phyloP scores from a whole-genome alignment of 2,113 vertebrate species.

The Turnix velox region DNA sequence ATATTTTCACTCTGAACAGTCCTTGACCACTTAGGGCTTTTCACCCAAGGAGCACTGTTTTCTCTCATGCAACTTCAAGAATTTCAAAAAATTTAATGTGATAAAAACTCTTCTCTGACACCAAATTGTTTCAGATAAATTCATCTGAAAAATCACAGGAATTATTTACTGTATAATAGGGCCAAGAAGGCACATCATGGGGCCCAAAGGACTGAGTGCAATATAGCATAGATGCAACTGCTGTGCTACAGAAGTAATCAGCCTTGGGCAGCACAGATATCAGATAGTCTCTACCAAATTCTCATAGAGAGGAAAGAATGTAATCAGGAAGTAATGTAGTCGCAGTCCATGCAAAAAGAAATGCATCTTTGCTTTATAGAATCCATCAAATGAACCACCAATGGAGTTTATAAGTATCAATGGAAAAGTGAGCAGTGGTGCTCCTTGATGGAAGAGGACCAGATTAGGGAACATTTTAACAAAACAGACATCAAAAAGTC shows the following conservation, averaged over 20 bases:
- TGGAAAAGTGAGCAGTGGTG: not conserved
- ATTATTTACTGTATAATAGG: not conserved
- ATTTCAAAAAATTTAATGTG: not conserved
- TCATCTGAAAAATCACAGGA: not conserved
- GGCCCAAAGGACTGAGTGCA: accelerated
- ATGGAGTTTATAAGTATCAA: not conserved
- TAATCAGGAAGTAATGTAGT: not conserved
- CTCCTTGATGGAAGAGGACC: not conserved
- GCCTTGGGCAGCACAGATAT: not conserved
- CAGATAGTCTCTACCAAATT: not conserved
- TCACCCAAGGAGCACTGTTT: not conserved
- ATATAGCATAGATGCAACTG: not conserved
- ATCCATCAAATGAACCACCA: not conserved
- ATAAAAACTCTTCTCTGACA: not conserved
- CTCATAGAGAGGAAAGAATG: not conserved
- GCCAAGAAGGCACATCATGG: not conserved
- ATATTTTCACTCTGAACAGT: not conserved
- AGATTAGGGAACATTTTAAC: not conserved
- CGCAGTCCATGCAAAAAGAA: not conserved
- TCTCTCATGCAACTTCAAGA: not conserved
- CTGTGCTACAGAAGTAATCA: not conserved
- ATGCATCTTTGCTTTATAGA: not conserved
- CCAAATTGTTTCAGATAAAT: not conserved
- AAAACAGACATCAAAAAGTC: not conserved
- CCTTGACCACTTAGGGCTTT: not conserved